phyloP scores from a whole-genome alignment of 2,888 invertebrate genomes.

The Acronicta alni region DNA sequence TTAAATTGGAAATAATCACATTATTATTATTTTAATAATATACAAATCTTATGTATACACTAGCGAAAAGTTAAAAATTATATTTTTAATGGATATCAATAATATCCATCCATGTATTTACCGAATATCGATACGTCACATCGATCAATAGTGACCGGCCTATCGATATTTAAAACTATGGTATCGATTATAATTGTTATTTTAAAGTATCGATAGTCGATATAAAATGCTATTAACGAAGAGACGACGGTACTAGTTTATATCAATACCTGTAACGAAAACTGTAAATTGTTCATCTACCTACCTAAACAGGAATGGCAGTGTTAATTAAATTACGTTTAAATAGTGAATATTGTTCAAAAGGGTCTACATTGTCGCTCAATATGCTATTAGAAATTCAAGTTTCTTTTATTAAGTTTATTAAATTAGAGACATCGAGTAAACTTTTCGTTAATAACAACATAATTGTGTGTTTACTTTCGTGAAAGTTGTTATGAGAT shows the following conservation, averaged over 20 bases:
- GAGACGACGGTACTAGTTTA: constrained; percentile 34
- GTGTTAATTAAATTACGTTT: constrained; percentile 35
- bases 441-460: background rate
- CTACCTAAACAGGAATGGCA: constrained; percentile 49
- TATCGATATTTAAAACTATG: constrained; percentile 17
- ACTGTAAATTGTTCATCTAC: constrained; percentile 20
- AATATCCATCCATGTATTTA: constrained; percentile 21
- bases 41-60: constrained; percentile 58
- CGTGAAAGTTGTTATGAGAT: too few species aligned
- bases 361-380: background rate
- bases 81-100: constrained; percentile 36
- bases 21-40: constrained; percentile 51
- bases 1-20: constrained; percentile 56
- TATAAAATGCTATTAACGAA: constrained; percentile 31
- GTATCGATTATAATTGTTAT: constrained; percentile 11
- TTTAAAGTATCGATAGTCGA: constrained; percentile 16
- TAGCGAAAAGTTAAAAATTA: constrained; percentile 54
- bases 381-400: too few species aligned
- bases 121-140: constrained; percentile 9
- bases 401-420: background rate
- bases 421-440: background rate
- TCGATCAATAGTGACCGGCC: constrained; percentile 16
- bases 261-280: constrained; percentile 38
- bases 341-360: constrained; percentile 38
- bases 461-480: too few species aligned